Percentiles rank a stretch among this genome's conserved stretches.
These are phyloP conservation scores for Aleiodes sp. DNA, from an alignment of 1,140 invertebrate genomes.

Conservation along the genomic window DNA sequence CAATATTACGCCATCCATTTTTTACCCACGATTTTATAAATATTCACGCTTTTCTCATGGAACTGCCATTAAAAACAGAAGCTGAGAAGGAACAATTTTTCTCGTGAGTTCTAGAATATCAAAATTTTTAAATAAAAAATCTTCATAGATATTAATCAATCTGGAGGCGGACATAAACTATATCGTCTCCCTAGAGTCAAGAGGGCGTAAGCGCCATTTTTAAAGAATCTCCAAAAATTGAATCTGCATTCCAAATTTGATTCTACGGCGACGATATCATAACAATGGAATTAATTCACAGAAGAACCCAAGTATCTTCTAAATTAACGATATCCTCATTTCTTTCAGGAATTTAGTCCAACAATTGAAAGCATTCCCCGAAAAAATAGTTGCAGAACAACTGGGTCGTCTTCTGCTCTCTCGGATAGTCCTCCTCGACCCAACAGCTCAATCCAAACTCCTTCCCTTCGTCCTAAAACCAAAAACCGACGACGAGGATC, in stretches of 20 bases:
- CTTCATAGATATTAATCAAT: no score
- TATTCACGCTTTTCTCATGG: constrained; percentile 82
- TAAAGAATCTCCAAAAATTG: no score
- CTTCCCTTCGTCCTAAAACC: constrained; percentile 80
- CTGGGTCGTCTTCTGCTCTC: constrained; percentile 79
- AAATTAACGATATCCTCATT: constrained; percentile 7
- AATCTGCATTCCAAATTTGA: no score
- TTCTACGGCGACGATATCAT: no score
- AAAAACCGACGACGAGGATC: constrained; percentile 56
- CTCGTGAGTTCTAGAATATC: constrained; percentile 59
- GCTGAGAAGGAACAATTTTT: constrained; percentile 83
- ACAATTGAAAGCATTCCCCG: constrained; percentile 76
- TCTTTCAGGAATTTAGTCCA: constrained; percentile 68
- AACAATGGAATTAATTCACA: neutral
- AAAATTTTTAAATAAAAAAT: neutral
- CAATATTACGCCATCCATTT: constrained; percentile 76
- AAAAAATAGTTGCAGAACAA: constrained; percentile 81
- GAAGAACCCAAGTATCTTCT: neutral
- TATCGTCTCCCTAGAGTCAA: no score
- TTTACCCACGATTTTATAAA: constrained; percentile 85
- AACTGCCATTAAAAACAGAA: constrained; percentile 80
- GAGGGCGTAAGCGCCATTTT: no score
- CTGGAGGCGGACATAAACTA: no score
- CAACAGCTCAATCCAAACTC: constrained; percentile 77
- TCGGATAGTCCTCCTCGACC: constrained; percentile 82